These are phyloP conservation scores for Urocitellus parryii DNA, from an alignment of 2,113 vertebrate genomes.

Conservation along the genomic window DNA sequence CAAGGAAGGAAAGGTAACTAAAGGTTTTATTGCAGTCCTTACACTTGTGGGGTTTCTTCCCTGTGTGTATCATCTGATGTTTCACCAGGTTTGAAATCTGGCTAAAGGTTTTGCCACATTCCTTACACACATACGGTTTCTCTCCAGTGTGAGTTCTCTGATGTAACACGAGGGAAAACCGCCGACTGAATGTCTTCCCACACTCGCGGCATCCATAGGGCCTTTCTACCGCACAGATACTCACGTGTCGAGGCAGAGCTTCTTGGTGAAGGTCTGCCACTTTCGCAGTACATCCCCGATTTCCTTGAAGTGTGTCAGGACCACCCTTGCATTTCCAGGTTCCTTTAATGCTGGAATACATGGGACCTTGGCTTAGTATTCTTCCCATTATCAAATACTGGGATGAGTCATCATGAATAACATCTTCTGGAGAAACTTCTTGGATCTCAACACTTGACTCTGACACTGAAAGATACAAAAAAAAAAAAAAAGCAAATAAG, in stretches of 20 bases:
- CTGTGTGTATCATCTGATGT: conserved; percentile 83
- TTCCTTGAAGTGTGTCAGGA: conserved; percentile 28
- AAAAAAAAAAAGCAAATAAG: background rate
- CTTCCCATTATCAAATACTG: conserved; percentile 57
- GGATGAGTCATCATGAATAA: conserved; percentile 3
- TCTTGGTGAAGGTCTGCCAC: conserved; percentile 31
- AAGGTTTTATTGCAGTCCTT: conserved; percentile 81
- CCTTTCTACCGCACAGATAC: background rate
- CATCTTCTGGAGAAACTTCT: conserved; percentile 33
- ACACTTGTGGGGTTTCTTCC: conserved; percentile 82
- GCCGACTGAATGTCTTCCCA: conserved; percentile 71
- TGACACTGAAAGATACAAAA: conserved; percentile 57
- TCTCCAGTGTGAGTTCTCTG: conserved; percentile 77
- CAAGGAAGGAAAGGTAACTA: conserved; percentile 80
- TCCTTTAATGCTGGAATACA: conserved; percentile 13
- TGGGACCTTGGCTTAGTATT: background rate
- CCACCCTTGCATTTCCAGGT: conserved; percentile 11
- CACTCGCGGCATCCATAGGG: conserved; percentile 69
- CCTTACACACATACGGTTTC: conserved; percentile 69
- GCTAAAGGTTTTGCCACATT: conserved; percentile 75
- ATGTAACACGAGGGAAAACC: conserved; percentile 76
- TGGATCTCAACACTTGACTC: conserved; percentile 36
- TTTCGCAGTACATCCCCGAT: conserved; percentile 1
- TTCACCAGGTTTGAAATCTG: conserved; percentile 79
- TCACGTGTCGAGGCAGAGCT: background rate